Evolutionary conservation across 2,797 vertebrate species (phyloP).

Genomic region (Microctenopoma lineatum): DNA sequence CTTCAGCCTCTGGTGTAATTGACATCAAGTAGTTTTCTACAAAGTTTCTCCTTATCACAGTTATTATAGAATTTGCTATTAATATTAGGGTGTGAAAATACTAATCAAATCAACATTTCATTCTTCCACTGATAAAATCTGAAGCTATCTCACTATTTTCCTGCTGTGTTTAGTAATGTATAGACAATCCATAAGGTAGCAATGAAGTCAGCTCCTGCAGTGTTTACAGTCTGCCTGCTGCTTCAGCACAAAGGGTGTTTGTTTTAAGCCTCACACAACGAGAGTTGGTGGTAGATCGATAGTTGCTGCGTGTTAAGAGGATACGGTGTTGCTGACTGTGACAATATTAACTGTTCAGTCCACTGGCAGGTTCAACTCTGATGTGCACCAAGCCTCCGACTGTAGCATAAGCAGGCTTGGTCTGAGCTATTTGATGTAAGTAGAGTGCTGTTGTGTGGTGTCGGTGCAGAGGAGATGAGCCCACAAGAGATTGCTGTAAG

Average conservation of each 20-base stretch:
- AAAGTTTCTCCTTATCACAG: too few species aligned
- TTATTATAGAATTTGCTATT: too few species aligned
- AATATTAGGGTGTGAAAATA: too few species aligned
- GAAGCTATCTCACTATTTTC: background rate
- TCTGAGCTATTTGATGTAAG: constrained; percentile 50
- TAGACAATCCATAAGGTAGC: too few species aligned
- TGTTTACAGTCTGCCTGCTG: background rate
- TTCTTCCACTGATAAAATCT: background rate
- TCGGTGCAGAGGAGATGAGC: constrained; percentile 59
- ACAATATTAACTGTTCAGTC: background rate
- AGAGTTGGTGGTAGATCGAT: background rate
- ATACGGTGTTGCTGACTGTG: background rate
- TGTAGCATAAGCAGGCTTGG: constrained; percentile 22
- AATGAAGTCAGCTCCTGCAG: background rate
- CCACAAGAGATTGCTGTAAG: constrained; percentile 47
- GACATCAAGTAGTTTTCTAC: too few species aligned
- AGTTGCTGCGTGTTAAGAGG: background rate
- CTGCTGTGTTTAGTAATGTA: background rate
- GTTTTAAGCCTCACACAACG: background rate
- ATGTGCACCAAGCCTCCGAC: constrained; percentile 16
- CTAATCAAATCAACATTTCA: background rate
- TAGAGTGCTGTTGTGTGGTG: constrained; percentile 31
- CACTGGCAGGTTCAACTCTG: background rate
- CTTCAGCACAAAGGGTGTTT: constrained; percentile 1
- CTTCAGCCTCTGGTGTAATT: too few species aligned